These are phyloP conservation scores for Drosophila peninsularis DNA, from an alignment of 2,888 invertebrate genomes.

Conservation along the genomic window DNA sequence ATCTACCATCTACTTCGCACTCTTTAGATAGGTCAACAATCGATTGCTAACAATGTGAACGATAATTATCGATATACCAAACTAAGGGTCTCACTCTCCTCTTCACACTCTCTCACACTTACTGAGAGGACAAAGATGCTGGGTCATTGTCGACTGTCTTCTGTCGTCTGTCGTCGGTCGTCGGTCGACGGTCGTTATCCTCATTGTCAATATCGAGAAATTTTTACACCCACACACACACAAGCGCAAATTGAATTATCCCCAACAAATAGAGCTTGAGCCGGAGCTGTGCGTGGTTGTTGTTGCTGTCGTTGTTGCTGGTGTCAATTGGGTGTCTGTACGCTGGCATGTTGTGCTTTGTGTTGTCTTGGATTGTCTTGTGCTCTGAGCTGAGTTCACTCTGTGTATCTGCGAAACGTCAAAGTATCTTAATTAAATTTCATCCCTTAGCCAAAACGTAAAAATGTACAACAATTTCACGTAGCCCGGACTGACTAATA, in stretches of 20 bases:
- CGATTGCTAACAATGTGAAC: slow-evolving; percentile 40
- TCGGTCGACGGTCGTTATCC: slow-evolving; percentile 59
- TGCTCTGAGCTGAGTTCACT: slow-evolving; percentile 33
- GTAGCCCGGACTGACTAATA: slow-evolving; percentile 74
- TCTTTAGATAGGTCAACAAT: neutral
- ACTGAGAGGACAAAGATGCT: slow-evolving; percentile 50
- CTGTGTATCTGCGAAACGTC: slow-evolving; percentile 79
- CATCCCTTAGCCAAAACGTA: slow-evolving; percentile 79
- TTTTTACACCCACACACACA: slow-evolving; percentile 42
- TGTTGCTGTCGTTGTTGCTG: slow-evolving; percentile 45
- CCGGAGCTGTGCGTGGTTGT: slow-evolving; percentile 8
- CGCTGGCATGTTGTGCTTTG: slow-evolving; percentile 55
- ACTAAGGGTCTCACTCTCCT: slow-evolving; percentile 41
- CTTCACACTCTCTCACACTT: slow-evolving; percentile 2
- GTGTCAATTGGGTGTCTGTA: slow-evolving; percentile 65
- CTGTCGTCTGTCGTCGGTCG: slow-evolving; percentile 40
- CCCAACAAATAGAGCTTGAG: slow-evolving; percentile 57
- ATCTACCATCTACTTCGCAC: neutral
- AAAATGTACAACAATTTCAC: slow-evolving; percentile 79
- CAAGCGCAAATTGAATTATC: slow-evolving; percentile 66
- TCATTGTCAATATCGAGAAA: slow-evolving; percentile 64
- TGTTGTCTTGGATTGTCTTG: slow-evolving; percentile 55
- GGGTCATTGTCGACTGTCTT: slow-evolving; percentile 54
- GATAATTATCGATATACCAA: slow-evolving; percentile 72
- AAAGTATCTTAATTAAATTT: slow-evolving; percentile 83